phyloP scores from a whole-genome alignment of 2,113 vertebrate species.

The Eulemur macaco region DNA sequence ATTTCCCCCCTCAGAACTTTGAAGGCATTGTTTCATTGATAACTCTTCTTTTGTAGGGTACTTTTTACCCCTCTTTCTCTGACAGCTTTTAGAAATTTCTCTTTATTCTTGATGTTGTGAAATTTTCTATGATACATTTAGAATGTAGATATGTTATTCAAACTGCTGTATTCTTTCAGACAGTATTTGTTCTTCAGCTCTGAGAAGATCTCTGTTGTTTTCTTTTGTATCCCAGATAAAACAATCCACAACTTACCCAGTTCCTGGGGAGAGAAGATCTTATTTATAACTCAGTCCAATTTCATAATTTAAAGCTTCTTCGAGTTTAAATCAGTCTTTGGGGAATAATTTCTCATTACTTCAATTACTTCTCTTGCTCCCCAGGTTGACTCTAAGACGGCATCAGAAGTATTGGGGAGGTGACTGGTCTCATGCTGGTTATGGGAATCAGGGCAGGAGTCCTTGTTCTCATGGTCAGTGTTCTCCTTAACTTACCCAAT shows the following conservation, averaged over 20 bases:
- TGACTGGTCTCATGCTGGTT: not conserved
- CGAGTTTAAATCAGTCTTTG: not conserved
- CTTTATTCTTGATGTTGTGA: not conserved
- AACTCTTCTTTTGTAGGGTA: not conserved
- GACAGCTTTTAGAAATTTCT: slow-evolving; percentile 4
- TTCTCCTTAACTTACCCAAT: not conserved
- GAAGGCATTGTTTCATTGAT: not conserved
- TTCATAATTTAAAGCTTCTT: not conserved
- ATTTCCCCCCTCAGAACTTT: not conserved
- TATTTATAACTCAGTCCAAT: not conserved
- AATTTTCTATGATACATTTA: not conserved
- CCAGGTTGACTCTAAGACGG: not conserved
- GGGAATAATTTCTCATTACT: not conserved
- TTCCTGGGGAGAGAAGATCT: not conserved
- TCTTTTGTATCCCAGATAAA: not conserved
- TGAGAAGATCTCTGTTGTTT: not conserved
- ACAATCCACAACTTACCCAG: not conserved
- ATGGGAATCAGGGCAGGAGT: not conserved
- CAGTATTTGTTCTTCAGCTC: not conserved
- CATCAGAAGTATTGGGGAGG: not conserved
- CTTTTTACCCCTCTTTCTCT: not conserved
- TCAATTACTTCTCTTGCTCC: not conserved
- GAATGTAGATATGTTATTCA: not conserved
- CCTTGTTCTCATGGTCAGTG: not conserved
- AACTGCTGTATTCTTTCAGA: not conserved